Conservation (phyloP, 1,140 invertebrate genomes). For the Macrostomum lignano region DNA sequence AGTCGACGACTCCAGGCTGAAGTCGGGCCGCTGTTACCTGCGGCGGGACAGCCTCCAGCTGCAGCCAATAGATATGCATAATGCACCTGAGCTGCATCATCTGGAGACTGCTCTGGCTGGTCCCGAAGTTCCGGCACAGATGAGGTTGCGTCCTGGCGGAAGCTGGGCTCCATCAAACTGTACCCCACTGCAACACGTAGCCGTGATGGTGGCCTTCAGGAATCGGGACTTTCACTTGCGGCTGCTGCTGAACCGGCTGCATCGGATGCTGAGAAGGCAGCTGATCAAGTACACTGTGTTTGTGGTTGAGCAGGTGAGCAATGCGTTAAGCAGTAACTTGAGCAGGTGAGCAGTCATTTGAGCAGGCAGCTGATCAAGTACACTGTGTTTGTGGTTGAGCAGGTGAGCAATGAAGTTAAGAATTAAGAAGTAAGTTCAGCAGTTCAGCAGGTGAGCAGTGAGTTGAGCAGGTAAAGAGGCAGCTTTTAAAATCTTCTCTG, state of each 20-base stretch:
- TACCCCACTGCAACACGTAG: constrained; percentile 35
- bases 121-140: too few species aligned
- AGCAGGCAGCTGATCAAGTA: constrained; percentile 11
- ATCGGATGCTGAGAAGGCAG: constrained; percentile 18
- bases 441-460: too few species aligned
- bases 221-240: constrained; percentile 25
- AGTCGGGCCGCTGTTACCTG: constrained; percentile 17
- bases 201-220: constrained; percentile 21
- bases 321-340: constrained; percentile 11
- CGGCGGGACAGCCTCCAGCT: neutral
- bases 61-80: constrained; percentile 8
- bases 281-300: constrained; percentile 19
- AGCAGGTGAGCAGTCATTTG: neutral
- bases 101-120: constrained; percentile 27
- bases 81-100: constrained; percentile 14
- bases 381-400: too few species aligned
- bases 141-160: constrained; percentile 37
- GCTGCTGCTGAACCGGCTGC: constrained; percentile 16
- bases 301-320: constrained; percentile 28
- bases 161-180: constrained; percentile 43
- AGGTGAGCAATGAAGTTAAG: too few species aligned
- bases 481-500: too few species aligned
- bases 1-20: too few species aligned
- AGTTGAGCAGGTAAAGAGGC: too few species aligned
- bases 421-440: too few species aligned